A percentile compares a stretch with the other conserved stretches of the same genome.
Evolutionary conservation across 2,797 vertebrate genomes (phyloP).

Genomic region (Aldrovandia affinis): DNA sequence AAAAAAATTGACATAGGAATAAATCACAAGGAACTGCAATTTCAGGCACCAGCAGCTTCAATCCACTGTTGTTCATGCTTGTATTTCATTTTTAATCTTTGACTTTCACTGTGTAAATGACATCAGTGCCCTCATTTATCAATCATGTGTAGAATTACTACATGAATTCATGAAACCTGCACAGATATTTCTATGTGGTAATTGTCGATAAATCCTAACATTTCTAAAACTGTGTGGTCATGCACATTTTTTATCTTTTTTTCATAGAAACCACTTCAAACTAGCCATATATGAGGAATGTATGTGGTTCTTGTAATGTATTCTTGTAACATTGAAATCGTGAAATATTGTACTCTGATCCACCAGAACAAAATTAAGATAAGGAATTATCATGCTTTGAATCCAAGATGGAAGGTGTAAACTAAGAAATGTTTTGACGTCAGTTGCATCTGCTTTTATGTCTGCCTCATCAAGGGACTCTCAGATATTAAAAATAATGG

Average conservation of each 20-base stretch:
- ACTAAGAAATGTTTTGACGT: not conserved
- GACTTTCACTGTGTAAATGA: slow-evolving; percentile 13
- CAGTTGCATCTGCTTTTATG: not conserved
- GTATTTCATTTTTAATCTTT: slow-evolving; percentile 22
- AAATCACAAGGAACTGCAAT: slow-evolving; percentile 17
- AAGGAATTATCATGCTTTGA: not conserved
- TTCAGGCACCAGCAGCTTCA: slow-evolving; percentile 17
- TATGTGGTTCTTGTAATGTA: not conserved
- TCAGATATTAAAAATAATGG: not conserved
- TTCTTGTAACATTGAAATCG: not conserved
- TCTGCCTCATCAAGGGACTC: not conserved
- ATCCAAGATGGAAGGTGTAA: not conserved
- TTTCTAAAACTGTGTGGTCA: not conserved
- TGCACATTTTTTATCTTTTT: not conserved
- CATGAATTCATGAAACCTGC: not conserved
- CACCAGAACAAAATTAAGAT: too few relatives aligned
- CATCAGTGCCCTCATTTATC: slow-evolving; percentile 9
- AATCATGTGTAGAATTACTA: slow-evolving; percentile 2
- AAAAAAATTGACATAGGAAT: slow-evolving; percentile 7
- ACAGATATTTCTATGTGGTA: not conserved
- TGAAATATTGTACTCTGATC: not conserved
- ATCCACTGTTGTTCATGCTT: not conserved
- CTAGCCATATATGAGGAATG: not conserved
- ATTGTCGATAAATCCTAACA: not conserved
- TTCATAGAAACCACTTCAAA: not conserved